Evolutionary conservation across 2,113 vertebrate species (phyloP).

Genomic region (Myotis davidii): DNA sequence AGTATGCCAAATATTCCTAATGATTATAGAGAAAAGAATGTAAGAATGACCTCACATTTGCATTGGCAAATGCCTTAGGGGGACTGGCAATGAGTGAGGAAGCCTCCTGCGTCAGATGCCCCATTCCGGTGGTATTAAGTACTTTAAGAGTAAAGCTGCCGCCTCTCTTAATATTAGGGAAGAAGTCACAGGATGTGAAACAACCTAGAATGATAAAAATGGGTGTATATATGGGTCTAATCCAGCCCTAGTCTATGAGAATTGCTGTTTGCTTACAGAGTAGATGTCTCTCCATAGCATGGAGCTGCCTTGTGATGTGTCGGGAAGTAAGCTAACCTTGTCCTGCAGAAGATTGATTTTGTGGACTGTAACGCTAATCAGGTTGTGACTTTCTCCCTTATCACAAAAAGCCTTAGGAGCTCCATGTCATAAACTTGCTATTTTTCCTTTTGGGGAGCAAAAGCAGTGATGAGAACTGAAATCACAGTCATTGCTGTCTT

Average conservation of each 20-base stretch:
- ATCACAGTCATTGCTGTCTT: neutral
- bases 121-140: neutral
- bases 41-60: neutral
- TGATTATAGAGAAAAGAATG: neutral
- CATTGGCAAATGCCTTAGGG: neutral
- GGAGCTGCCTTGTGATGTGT: neutral
- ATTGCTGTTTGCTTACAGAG: neutral
- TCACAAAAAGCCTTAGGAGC: neutral
- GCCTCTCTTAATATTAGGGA: no score
- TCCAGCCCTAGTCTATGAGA: neutral
- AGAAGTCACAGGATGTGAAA: neutral
- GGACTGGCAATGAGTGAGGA: neutral
- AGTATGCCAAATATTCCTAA: neutral
- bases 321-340: neutral
- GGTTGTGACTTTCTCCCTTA: neutral
- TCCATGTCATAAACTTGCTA: neutral
- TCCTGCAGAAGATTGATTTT: neutral
- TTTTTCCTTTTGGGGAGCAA: neutral
- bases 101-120: neutral
- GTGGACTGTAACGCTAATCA: neutral
- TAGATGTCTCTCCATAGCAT: neutral
- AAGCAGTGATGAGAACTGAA: neutral
- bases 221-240: neutral
- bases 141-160: neutral
- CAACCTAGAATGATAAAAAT: neutral